These are phyloP conservation scores for Adela reaumurella DNA, from an alignment of 2,888 invertebrate species.

Conservation along the genomic window DNA sequence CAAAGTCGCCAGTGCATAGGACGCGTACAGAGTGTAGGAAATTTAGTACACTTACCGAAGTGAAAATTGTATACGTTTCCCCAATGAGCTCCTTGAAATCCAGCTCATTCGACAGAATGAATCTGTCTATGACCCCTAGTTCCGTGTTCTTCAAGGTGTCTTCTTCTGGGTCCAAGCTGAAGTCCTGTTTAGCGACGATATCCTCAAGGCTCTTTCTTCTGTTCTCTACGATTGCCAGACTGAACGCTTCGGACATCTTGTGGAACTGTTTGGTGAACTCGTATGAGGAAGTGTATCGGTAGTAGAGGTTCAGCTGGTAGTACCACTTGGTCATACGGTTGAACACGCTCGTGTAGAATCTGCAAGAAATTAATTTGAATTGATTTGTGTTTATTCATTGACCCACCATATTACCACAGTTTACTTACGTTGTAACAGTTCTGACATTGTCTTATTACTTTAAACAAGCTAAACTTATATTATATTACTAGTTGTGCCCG, in stretches of 20 bases:
- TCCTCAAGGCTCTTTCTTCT: conserved; percentile 18
- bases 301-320: conserved; percentile 32
- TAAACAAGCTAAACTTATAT: too few relatives aligned
- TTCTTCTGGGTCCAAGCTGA: conserved; percentile 19
- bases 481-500: too few relatives aligned
- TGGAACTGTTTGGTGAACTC: conserved; percentile 16
- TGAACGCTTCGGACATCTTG: conserved; percentile 16
- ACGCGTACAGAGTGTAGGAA: too few relatives aligned
- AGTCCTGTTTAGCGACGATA: conserved; percentile 12
- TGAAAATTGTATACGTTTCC: conserved; percentile 39
- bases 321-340: conserved; percentile 41
- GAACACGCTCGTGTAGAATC: conserved; percentile 28
- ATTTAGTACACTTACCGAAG: conserved; percentile 35
- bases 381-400: too few relatives aligned
- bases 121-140: conserved; percentile 36
- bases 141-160: conserved; percentile 22
- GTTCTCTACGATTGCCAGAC: conserved; percentile 18
- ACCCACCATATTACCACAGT: too few relatives aligned
- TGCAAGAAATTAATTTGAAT: conserved; percentile 16
- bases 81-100: conserved; percentile 19
- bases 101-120: conserved; percentile 29
- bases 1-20: too few relatives aligned
- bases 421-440: too few relatives aligned
- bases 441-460: too few relatives aligned
- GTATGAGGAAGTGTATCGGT: conserved; percentile 21